These are phyloP conservation scores for Hymenochirus boettgeri DNA, from an alignment of 2,113 vertebrate species.

Conservation along the genomic window DNA sequence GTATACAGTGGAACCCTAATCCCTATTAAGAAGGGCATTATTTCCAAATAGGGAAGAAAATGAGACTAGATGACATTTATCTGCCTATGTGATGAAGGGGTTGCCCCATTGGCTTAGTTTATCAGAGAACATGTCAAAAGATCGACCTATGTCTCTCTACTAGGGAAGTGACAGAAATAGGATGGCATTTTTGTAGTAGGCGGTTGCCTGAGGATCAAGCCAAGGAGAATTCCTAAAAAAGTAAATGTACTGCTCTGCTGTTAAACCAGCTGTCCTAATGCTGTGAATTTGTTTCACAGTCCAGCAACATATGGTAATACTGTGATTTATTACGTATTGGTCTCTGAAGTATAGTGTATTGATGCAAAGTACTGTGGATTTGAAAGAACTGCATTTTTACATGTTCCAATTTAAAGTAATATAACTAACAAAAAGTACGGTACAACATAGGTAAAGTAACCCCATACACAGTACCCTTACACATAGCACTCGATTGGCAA, in stretches of 20 bases:
- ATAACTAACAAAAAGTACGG: too few species aligned
- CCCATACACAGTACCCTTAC: too few species aligned
- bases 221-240: constrained; percentile 35
- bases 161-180: constrained; percentile 39
- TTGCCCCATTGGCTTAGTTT: background rate
- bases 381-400: too few species aligned
- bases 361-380: too few species aligned
- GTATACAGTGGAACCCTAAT: too few species aligned
- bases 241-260: constrained; percentile 17
- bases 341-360: too few species aligned
- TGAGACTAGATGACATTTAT: background rate
- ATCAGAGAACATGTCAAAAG: constrained; percentile 1
- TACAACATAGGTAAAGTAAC: too few species aligned
- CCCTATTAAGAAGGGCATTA: background rate
- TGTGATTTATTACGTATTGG: too few species aligned
- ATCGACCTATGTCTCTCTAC: constrained; percentile 15
- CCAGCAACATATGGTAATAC: background rate
- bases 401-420: too few species aligned
- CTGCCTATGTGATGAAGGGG: background rate
- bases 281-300: background rate
- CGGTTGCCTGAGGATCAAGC: constrained; percentile 10
- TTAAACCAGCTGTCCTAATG: constrained; percentile 14
- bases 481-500: too few species aligned
- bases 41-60: background rate
- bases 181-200: constrained; percentile 33